Evolutionary conservation across 35 echinoderm and acorn worm genomes (phyloP).

Genomic region (Stichopus chloronotus): DNA sequence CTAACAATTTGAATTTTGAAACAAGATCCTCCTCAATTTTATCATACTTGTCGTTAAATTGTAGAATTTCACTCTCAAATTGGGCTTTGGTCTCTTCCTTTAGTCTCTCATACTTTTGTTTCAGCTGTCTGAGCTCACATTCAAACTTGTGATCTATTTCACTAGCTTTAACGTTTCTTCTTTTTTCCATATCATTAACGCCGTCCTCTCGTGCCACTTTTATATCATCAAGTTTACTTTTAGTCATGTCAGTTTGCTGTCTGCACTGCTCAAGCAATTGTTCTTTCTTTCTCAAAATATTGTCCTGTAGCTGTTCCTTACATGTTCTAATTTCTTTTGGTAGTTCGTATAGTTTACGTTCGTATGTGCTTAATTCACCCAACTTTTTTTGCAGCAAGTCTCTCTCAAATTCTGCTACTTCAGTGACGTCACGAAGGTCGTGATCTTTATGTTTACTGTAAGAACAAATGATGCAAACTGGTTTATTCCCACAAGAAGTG

Average conservation of each 20-base stretch:
- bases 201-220: background rate
- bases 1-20: background rate
- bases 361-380: background rate
- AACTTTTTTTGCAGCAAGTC: background rate
- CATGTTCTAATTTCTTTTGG: background rate
- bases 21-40: background rate
- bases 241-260: background rate
- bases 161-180: background rate
- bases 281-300: background rate
- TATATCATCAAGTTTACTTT: background rate
- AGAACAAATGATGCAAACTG: background rate
- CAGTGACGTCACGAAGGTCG: too few relatives aligned
- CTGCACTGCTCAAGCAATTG: background rate
- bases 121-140: background rate
- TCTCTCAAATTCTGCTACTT: background rate
- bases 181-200: background rate
- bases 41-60: background rate
- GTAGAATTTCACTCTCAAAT: background rate
- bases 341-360: background rate
- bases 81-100: background rate
- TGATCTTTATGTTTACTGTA: too few relatives aligned
- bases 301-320: background rate
- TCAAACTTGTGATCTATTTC: background rate
- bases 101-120: background rate
- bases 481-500: background rate